A percentile compares a stretch with the other conserved stretches of the same genome.
phyloP scores from a whole-genome alignment of 2,888 invertebrate genomes.

The Cinara cedri region DNA sequence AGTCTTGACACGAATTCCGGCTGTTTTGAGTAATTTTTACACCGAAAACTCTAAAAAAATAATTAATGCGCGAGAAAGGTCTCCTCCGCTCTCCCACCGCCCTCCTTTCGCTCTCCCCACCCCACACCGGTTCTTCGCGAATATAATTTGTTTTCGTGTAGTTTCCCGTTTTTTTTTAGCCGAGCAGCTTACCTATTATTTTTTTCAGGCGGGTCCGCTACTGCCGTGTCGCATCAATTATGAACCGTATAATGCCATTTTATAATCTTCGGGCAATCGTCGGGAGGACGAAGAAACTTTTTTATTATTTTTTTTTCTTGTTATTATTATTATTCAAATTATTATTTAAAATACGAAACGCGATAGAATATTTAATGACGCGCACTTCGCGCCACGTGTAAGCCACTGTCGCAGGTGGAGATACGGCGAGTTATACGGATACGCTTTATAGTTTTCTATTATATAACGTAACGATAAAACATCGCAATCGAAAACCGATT shows the following conservation, averaged over 20 bases:
- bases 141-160: neutral
- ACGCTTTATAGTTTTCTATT: too few relatives aligned
- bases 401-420: too few relatives aligned
- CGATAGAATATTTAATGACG: conserved; percentile 21
- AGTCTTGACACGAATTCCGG: conserved; percentile 27
- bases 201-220: neutral
- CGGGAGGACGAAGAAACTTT: conserved; percentile 19
- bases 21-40: conserved; percentile 45
- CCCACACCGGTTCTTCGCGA: conserved; percentile 7
- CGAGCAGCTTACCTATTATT: too few relatives aligned
- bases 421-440: too few relatives aligned
- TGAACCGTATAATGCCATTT: conserved; percentile 33
- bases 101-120: conserved; percentile 18
- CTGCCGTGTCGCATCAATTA: conserved; percentile 22
- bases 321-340: neutral
- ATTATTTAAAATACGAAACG: conserved; percentile 36
- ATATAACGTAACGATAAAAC: too few relatives aligned
- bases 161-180: neutral
- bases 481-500: too few relatives aligned
- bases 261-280: conserved; percentile 18
- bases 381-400: too few relatives aligned
- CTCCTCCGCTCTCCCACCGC: conserved; percentile 10
- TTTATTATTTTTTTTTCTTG: neutral
- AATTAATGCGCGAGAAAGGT: conserved; percentile 34
- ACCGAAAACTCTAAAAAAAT: conserved; percentile 39